Conservation (phyloP, 2,888 invertebrate genomes). For the Caenorhabditis sp. region DNA sequence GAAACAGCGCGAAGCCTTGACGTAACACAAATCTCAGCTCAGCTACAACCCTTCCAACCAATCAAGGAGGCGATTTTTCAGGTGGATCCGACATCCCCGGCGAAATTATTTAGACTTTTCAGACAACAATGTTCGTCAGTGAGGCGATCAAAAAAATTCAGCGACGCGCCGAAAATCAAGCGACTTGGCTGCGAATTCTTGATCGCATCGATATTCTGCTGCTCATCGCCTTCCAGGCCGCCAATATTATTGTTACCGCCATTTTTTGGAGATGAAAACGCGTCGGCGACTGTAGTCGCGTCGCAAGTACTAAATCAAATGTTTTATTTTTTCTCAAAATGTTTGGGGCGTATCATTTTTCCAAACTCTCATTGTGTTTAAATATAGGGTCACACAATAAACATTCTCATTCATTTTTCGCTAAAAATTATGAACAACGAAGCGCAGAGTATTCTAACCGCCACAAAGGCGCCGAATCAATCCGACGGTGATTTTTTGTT, state of each 20-base stretch:
- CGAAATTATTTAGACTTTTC: slow-evolving; percentile 10
- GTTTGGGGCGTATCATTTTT: too few relatives aligned
- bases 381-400: neutral
- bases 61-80: slow-evolving; percentile 22
- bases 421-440: neutral
- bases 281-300: too few relatives aligned
- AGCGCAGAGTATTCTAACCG: neutral
- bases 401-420: neutral
- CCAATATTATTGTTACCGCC: slow-evolving; percentile 28
- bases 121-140: slow-evolving; percentile 28
- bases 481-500: too few relatives aligned
- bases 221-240: slow-evolving; percentile 29
- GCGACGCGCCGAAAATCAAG: slow-evolving; percentile 18
- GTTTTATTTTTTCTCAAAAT: neutral
- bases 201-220: slow-evolving; percentile 30
- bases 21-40: slow-evolving; percentile 3
- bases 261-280: slow-evolving; percentile 23
- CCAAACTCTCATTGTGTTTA: too few relatives aligned
- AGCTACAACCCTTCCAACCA: slow-evolving; percentile 15
- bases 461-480: neutral
- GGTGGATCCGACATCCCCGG: too few relatives aligned
- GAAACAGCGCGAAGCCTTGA: slow-evolving; percentile 15
- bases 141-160: slow-evolving; percentile 19
- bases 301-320: too few relatives aligned
- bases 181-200: slow-evolving; percentile 33